Percentiles rank a stretch among this genome's conserved stretches.
These are phyloP conservation scores for Phytoseiulus persimilis DNA, from an alignment of 2,888 invertebrate species.

Conservation along the genomic window DNA sequence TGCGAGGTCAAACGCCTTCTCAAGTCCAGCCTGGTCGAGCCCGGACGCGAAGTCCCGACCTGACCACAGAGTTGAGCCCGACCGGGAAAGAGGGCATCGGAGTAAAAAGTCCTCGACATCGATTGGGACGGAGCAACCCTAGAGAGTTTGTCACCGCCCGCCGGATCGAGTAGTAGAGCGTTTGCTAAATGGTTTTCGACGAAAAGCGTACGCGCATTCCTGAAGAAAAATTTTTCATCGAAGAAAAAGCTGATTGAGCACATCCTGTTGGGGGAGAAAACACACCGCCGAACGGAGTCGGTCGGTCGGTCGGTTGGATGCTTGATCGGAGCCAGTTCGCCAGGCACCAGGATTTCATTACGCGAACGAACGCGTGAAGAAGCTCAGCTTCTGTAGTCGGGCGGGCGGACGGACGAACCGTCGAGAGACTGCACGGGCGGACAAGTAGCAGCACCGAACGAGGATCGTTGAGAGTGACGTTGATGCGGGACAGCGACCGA, in stretches of 20 bases:
- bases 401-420: background rate
- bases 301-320: background rate
- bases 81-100: too few species aligned
- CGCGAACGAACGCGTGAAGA: background rate
- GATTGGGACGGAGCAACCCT: background rate
- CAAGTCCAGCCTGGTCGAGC: background rate
- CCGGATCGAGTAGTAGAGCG: background rate
- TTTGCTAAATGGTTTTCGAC: background rate
- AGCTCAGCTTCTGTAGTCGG: background rate
- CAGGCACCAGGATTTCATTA: background rate
- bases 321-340: background rate
- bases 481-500: background rate
- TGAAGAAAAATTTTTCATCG: background rate
- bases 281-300: background rate
- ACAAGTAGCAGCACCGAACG: too few species aligned
- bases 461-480: too few species aligned
- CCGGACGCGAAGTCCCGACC: too few species aligned
- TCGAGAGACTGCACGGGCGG: too few species aligned
- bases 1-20: background rate
- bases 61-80: too few species aligned
- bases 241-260: background rate
- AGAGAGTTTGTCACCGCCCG: background rate
- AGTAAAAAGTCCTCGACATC: background rate
- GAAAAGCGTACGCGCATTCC: background rate
- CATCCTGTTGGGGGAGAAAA: slow-evolving; percentile 5